A percentile compares a stretch with the other conserved stretches of the same genome.
These are phyloP conservation scores for Leiothrix lutea DNA, from an alignment of 2,113 vertebrate species.

Conservation along the genomic window DNA sequence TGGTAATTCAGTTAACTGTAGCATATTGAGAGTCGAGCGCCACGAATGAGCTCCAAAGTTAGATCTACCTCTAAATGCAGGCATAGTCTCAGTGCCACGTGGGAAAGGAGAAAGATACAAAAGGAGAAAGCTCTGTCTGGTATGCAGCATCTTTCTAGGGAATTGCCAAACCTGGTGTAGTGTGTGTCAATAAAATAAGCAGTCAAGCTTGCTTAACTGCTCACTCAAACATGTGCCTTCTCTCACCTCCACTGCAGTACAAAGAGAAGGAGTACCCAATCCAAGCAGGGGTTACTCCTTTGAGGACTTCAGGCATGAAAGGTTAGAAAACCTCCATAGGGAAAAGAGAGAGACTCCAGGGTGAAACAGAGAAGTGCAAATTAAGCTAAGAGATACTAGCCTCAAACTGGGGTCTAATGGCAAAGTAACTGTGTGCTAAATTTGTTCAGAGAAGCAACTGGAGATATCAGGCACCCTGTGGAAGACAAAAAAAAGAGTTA, in stretches of 20 bases:
- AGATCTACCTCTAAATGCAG: not conserved
- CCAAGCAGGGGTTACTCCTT: not conserved
- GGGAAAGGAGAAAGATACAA: not conserved
- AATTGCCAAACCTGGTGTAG: not conserved
- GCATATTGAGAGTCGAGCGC: accelerated
- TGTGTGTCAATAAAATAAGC: not conserved
- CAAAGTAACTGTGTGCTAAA: not conserved
- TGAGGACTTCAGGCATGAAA: not conserved
- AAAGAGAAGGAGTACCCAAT: not conserved
- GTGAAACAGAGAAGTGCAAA: not conserved
- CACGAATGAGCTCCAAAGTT: not conserved
- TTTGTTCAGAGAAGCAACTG: not conserved
- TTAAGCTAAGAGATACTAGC: not conserved
- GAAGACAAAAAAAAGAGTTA: not conserved
- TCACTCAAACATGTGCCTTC: not conserved
- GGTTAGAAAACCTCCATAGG: not conserved
- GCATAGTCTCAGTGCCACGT: not conserved
- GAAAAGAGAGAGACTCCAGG: not conserved
- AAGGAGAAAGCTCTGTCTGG: not conserved
- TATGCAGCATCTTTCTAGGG: not conserved
- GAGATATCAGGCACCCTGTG: not conserved
- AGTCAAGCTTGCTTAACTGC: not conserved
- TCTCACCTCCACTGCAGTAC: not conserved
- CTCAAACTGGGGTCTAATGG: not conserved
- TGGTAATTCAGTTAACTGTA: not conserved